phyloP scores from a whole-genome alignment of 2,888 invertebrate genomes.

The Trachelus tabidus region DNA sequence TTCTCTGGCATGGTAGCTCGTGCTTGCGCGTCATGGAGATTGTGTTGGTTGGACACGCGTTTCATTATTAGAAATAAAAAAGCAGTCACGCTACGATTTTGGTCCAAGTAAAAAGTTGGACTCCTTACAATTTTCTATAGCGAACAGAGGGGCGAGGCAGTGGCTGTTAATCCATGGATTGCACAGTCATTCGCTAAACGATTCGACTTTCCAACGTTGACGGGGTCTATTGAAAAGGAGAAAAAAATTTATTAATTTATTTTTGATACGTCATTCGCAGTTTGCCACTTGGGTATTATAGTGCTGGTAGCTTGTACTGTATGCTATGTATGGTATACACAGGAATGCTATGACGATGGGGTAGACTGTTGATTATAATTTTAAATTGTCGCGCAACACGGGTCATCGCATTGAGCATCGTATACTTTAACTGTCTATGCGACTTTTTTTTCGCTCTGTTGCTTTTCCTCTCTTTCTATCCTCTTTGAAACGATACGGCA shows the following conservation, averaged over 20 bases:
- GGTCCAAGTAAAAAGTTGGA: background rate
- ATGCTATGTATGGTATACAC: background rate
- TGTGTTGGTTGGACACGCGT: background rate
- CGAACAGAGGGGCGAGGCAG: background rate
- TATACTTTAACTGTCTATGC: background rate
- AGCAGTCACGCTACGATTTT: background rate
- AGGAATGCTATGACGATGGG: background rate
- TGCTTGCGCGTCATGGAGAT: constrained; percentile 1
- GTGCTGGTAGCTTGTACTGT: background rate
- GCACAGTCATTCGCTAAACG: constrained; percentile 38
- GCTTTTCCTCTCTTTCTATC: background rate
- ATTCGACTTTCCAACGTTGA: background rate
- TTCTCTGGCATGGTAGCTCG: background rate
- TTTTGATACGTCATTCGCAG: background rate
- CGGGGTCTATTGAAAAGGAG: constrained; percentile 4
- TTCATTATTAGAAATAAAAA: background rate
- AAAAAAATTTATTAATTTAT: constrained; percentile 2
- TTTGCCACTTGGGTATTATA: too few species aligned
- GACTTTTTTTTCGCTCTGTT: background rate
- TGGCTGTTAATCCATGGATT: background rate
- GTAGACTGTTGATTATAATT: background rate
- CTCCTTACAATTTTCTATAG: background rate
- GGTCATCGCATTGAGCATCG: background rate
- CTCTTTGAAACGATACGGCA: background rate
- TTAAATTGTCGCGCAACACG: background rate